Evolutionary conservation across 2,797 vertebrate species (phyloP), one percentile per base, ranked within the genome.

Genomic region (Enoplosus armatus): DNA sequence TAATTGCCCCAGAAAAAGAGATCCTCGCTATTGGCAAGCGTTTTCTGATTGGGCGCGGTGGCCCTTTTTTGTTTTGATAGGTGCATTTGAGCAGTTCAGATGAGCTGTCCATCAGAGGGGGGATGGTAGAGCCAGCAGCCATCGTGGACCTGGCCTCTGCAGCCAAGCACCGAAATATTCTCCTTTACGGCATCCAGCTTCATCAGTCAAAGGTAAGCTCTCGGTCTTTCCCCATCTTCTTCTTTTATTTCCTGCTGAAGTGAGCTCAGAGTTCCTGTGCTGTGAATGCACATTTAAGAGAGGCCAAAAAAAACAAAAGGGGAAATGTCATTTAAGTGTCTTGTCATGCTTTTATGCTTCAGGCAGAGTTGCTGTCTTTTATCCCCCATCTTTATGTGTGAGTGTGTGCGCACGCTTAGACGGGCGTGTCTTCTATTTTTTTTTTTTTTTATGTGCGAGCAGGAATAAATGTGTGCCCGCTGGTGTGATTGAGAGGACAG

Each of bases 171-270:
- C 89, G 82, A 75, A 97, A 98, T 82, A 87, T 98, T 92, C 96
- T 98, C 53, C 84, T 98, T 79, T 98, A 95, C 64, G 95, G 96
- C 53, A 91, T 99, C 75, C 91, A 96, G 88, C 89, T 99, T 50
- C 90, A 88, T 53, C 93, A 87, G 85, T 89, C 94, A 54, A 89
- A 97, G 97, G 98, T 99, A 95, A 70, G 94, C 87, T 59, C 77
- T 80, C 14, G 14, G 65, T 59, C 24, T 59, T 24, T 53, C 37
- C 51, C 35, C 1, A 5, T 75, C 60, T 50, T 84, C 75, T 5
- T 35, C 33, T 80, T 77, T 54, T 43, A 83, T 89, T 83, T 83
- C 65, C 45, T 47, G 62, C 72, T 71, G 5, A 43, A 89, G 66
- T 77, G 70, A 71, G 62, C 79, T 65, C 56, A 71, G 66, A 80